Conservation (phyloP, 2,888 invertebrate genomes). For the Odontocolon sp. region DNA sequence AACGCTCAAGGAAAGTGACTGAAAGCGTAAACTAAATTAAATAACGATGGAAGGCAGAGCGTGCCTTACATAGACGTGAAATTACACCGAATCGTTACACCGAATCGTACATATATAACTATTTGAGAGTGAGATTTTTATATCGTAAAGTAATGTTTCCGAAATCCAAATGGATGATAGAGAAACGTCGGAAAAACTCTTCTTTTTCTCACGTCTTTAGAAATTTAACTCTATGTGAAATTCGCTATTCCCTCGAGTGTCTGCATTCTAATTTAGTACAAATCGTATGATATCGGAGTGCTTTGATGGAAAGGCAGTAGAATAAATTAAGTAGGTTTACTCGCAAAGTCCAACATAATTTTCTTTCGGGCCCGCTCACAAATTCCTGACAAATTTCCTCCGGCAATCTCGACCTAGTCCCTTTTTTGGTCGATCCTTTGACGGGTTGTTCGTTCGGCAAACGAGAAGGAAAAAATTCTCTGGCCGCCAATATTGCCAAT, state of each 20-base stretch:
- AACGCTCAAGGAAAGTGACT: conserved; percentile 70
- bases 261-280: too few species aligned
- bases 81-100: conserved; percentile 12
- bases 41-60: conserved; percentile 66
- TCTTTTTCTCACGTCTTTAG: too few species aligned
- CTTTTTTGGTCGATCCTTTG: conserved; percentile 36
- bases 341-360: neutral
- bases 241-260: too few species aligned
- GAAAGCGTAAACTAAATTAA: conserved; percentile 77
- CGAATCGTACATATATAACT: neutral
- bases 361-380: neutral
- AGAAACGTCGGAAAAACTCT: too few species aligned
- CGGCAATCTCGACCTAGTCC: conserved; percentile 21
- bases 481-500: conserved; percentile 10
- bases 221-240: too few species aligned
- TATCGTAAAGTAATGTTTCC: conserved; percentile 13
- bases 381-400: conserved; percentile 27
- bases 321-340: conserved; percentile 9
- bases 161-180: too few species aligned
- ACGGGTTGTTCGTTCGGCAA: neutral
- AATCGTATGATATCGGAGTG: neutral
- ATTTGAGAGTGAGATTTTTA: neutral
- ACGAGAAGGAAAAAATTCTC: conserved; percentile 23
- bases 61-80: conserved; percentile 59
- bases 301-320: neutral